phyloP scores from a whole-genome alignment of 2,797 vertebrate genomes.

The Ceryle rudis region DNA sequence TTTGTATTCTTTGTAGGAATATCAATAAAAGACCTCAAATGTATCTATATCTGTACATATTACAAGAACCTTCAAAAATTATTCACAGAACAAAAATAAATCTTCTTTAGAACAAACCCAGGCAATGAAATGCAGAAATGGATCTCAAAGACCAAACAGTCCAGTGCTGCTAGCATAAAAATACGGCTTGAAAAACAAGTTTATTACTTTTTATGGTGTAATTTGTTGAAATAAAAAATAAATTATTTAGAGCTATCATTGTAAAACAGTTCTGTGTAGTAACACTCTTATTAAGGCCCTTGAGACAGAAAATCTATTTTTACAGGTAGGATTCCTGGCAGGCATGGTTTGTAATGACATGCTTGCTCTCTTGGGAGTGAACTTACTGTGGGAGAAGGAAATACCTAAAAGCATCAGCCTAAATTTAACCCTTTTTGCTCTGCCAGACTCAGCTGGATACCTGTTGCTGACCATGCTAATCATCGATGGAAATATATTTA shows the following conservation, averaged over 20 bases:
- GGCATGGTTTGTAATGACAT: conserved; percentile 41
- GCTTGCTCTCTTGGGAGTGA: conserved; percentile 29
- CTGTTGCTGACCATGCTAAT: not conserved
- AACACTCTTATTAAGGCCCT: conserved; percentile 81
- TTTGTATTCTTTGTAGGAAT: conserved; percentile 84
- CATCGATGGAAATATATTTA: not conserved
- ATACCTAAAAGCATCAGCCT: conserved; percentile 51
- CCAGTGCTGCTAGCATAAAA: conserved; percentile 82
- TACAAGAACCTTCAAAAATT: conserved; percentile 85
- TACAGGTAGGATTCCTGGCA: conserved; percentile 72
- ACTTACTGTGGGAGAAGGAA: conserved; percentile 38
- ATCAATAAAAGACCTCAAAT: conserved; percentile 85
- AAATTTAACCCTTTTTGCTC: conserved; percentile 38
- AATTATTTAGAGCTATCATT: conserved; percentile 81
- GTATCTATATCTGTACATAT: conserved; percentile 85
- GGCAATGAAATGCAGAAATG: conserved; percentile 83
- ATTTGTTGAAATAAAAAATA: conserved; percentile 83
- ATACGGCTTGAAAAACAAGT: conserved; percentile 81
- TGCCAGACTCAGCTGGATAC: not conserved
- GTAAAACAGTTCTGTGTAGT: conserved; percentile 78
- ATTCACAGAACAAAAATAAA: conserved; percentile 88
- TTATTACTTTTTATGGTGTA: conserved; percentile 77
- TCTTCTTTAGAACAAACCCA: conserved; percentile 85
- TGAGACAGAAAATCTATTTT: conserved; percentile 75
- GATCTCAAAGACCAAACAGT: conserved; percentile 77